Evolutionary conservation across 2,113 vertebrate genomes (phyloP).

Genomic region (Brachypteracias leptosomus): DNA sequence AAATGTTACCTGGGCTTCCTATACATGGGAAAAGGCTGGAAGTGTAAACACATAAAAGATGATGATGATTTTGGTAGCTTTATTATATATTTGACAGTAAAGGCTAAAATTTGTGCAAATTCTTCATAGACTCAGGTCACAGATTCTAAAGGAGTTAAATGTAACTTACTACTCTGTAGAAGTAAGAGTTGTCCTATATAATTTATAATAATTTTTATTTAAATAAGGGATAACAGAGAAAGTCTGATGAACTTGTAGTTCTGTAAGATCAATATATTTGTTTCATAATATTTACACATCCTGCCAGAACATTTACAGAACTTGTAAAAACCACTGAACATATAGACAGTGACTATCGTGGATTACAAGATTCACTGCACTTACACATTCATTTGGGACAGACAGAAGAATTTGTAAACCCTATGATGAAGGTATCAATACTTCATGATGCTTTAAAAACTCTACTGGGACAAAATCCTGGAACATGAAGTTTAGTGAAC

Average conservation of each 20-base stretch:
- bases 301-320: neutral
- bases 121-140: neutral
- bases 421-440: slow-evolving; percentile 1
- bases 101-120: neutral
- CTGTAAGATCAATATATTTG: neutral
- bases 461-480: neutral
- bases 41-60: neutral
- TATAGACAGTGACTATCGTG: neutral
- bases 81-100: neutral
- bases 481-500: neutral
- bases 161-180: neutral
- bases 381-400: neutral
- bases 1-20: neutral
- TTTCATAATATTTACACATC: neutral
- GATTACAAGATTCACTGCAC: neutral
- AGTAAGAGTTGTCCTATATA: neutral
- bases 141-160: neutral
- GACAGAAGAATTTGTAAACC: neutral
- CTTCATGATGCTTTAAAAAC: slow-evolving; percentile 31
- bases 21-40: neutral
- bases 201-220: neutral
- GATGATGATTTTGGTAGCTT: neutral
- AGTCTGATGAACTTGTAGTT: neutral
- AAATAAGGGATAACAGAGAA: neutral
- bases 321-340: neutral